Percentiles rank a stretch among this genome's conserved stretches.
These are phyloP conservation scores for Agapornis canus DNA, from an alignment of 2,797 vertebrate species.

Conservation along the genomic window DNA sequence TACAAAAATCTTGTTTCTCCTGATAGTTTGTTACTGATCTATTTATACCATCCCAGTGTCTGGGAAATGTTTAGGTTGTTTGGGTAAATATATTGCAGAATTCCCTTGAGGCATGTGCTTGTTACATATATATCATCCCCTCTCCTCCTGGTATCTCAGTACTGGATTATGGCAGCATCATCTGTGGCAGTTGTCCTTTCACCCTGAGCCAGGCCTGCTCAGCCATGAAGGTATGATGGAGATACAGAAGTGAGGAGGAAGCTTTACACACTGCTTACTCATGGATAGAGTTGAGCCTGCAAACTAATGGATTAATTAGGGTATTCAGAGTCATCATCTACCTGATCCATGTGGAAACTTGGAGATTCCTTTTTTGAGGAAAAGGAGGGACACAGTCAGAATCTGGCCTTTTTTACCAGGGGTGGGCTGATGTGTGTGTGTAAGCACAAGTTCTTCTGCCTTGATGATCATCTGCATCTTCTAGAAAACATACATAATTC, in stretches of 20 bases:
- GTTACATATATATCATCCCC: neutral
- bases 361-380: neutral
- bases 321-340: neutral
- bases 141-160: neutral
- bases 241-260: neutral
- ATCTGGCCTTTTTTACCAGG: neutral
- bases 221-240: neutral
- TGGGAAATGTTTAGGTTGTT: neutral
- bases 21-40: neutral
- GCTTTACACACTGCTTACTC: neutral
- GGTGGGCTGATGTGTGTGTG: neutral
- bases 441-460: neutral
- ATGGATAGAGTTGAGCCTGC: neutral
- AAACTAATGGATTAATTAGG: neutral
- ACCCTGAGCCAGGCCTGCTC: neutral
- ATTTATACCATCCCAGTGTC: neutral
- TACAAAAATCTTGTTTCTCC: neutral
- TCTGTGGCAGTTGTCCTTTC: neutral
- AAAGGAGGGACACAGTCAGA: neutral
- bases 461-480: neutral
- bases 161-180: neutral
- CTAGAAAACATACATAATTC: neutral
- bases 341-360: neutral
- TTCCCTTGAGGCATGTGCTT: neutral
- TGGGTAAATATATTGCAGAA: neutral